phyloP scores from a whole-genome alignment of 2,797 vertebrate genomes.

The Urocyon cinereoargenteus region DNA sequence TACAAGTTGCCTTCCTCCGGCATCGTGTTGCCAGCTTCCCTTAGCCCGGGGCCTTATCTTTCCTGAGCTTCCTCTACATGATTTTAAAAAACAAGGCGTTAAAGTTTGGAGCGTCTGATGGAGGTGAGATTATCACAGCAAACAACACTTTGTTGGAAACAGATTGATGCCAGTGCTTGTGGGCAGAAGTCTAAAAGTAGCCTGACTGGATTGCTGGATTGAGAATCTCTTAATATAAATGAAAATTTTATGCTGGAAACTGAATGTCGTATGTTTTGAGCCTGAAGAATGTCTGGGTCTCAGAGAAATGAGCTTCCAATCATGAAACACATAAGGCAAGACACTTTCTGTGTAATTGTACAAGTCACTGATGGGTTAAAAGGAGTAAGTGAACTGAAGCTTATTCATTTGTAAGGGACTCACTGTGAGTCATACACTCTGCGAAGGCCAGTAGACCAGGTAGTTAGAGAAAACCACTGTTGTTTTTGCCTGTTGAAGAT shows the following conservation, averaged over 20 bases:
- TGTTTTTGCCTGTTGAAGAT: neutral
- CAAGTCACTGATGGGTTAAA: neutral
- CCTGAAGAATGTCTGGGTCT: neutral
- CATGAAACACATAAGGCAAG: neutral
- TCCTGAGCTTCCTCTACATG: neutral
- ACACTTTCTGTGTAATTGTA: neutral
- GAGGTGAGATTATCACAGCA: constrained; percentile 79
- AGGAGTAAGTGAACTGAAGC: neutral
- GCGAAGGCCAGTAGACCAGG: neutral
- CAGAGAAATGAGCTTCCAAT: neutral
- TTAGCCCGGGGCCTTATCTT: neutral
- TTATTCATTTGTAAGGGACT: neutral
- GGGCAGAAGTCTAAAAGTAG: constrained; percentile 74
- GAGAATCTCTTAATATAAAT: constrained; percentile 43
- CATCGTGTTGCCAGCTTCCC: neutral
- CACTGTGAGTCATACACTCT: no score
- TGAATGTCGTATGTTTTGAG: neutral
- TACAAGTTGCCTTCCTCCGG: neutral
- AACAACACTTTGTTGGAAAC: constrained; percentile 77
- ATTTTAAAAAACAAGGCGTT: constrained; percentile 69
- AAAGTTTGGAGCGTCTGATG: constrained; percentile 72
- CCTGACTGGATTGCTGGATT: neutral
- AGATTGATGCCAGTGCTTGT: constrained; percentile 69
- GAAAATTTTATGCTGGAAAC: constrained; percentile 1
- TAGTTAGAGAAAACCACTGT: neutral